phyloP scores from a whole-genome alignment of 2,797 vertebrate species.

The Sebastes minor region DNA sequence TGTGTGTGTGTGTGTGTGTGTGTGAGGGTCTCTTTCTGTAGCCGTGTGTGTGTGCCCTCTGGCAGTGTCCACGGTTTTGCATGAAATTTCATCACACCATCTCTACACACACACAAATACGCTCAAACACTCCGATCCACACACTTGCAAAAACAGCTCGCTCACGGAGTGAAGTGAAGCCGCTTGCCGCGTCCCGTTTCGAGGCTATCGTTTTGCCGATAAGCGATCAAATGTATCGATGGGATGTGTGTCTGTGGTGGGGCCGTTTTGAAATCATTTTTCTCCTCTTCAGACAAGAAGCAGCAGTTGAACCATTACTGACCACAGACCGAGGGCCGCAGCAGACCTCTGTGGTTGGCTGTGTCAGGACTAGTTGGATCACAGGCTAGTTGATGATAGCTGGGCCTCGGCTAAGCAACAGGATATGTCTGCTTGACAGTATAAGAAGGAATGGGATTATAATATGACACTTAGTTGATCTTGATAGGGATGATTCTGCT shows the following conservation, averaged over 20 bases:
- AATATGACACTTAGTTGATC: background rate
- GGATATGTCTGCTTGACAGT: conserved; percentile 33
- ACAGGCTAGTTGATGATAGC: conserved; percentile 36
- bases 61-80: conserved; percentile 72
- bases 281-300: conserved; percentile 32
- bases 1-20: conserved; percentile 11
- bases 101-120: conserved; percentile 53
- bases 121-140: conserved; percentile 24
- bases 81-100: conserved; percentile 79
- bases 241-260: conserved; percentile 58
- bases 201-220: conserved; percentile 66
- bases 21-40: background rate
- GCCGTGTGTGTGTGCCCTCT: conserved; percentile 35
- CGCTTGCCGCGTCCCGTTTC: conserved; percentile 47
- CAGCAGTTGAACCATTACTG: conserved; percentile 54
- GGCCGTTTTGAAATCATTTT: conserved; percentile 49
- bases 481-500: background rate
- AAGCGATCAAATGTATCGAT: conserved; percentile 75
- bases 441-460: background rate
- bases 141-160: background rate
- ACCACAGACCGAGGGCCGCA: conserved; percentile 67
- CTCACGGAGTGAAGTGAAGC: conserved; percentile 19
- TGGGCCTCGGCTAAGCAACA: conserved; percentile 40
- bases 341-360: conserved; percentile 66
- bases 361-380: conserved; percentile 66